Evolutionary conservation across 2,113 vertebrate species (phyloP), one percentile per base, ranked within the genome.

Genomic region (Ptyas mucosa): DNA sequence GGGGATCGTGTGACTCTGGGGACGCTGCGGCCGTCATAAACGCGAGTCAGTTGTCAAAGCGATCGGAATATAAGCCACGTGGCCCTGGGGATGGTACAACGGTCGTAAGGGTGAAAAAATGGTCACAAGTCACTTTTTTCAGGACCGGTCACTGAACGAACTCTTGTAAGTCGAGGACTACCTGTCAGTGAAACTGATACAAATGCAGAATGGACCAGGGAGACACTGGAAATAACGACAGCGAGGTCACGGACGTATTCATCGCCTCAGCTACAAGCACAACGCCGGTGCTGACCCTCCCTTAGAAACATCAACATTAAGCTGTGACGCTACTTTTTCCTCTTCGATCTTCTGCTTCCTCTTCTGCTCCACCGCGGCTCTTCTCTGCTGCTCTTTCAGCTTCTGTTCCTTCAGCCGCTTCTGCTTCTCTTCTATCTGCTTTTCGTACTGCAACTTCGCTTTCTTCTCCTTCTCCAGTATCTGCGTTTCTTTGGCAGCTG

Each of bases 401-500:
- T 98, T 98, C 93, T 99, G 99, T 92, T 99, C 98, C 88, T 98
- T 98, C 8, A 99, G 94, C 64, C 98, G 99, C 87, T 96, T 98
- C 69, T 98, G 99, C 81, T 98, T 98, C 95, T 99, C 99, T 96
- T 99, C 99, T 95, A 99, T 92, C 93, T 99, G 98, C 34, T 98
- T 98, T 95, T 99, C 98, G 81, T 99, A 99, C 24, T 98, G 98
- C n/a, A 98, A 93, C 94, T 98, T 99, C 93, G 99, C 95, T 95
- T 99, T 99, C 93, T 98, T 98, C 91, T 99, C 98, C 90, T 99
- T 98, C 95, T 99, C 99, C 95, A 99, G 96, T 18, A 99, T 98
- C 57, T 99, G 99, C 39, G 97, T 98, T 94, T 99, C 99, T 93
- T 98, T 98, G 91, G 97, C 97, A 94, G 98, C 99, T 99, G 96